Conservation (phyloP, 2,113 vertebrate genomes). For the Amphiprion ocellaris region DNA sequence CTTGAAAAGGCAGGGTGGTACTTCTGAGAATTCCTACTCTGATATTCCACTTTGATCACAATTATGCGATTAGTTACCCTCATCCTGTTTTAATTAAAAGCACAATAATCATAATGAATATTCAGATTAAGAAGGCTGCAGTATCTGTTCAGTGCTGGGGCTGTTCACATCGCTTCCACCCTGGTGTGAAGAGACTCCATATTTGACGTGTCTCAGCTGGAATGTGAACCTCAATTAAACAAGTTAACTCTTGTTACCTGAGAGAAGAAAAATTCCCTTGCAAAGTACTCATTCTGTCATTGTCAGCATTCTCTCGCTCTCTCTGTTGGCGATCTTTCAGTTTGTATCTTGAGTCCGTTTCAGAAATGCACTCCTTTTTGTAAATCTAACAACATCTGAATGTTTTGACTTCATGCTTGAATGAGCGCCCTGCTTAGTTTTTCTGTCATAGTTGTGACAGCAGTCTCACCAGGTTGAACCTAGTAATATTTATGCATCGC, state of each 20-base stretch:
- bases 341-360: neutral
- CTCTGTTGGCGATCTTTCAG: neutral
- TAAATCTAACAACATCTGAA: too few species aligned
- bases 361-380: too few species aligned
- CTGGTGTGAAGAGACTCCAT: conserved; percentile 21
- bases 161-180: conserved; percentile 2
- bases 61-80: too few species aligned
- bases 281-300: conserved; percentile 28
- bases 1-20: too few species aligned
- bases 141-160: neutral
- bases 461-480: too few species aligned
- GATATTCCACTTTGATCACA: neutral
- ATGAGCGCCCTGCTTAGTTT: too few species aligned
- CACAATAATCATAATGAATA: neutral
- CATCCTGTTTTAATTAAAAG: neutral
- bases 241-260: conserved; percentile 84
- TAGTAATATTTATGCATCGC: too few species aligned
- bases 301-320: conserved; percentile 12
- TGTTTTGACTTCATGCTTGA: too few species aligned
- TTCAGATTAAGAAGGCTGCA: neutral
- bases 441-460: too few species aligned
- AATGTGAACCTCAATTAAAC: conserved; percentile 77
- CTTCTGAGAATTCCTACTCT: neutral
- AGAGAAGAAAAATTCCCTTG: conserved; percentile 48
- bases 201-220: conserved; percentile 75